Evolutionary conservation across 2,797 vertebrate species (phyloP).

Genomic region (Tapirus indicus): DNA sequence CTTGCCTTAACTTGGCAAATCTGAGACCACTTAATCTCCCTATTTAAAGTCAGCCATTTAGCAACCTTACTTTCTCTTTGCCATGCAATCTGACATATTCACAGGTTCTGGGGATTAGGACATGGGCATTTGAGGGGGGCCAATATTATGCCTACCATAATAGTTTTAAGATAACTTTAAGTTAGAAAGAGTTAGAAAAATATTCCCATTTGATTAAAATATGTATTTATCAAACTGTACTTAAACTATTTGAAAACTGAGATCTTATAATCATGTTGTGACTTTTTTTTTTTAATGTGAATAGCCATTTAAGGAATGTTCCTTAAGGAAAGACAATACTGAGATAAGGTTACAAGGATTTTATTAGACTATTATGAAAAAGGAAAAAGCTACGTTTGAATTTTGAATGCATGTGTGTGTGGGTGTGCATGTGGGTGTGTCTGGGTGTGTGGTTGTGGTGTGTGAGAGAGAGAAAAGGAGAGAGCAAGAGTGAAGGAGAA

Average conservation of each 20-base stretch:
- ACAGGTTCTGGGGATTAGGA: neutral
- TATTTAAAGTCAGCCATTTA: neutral
- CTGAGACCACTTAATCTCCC: neutral
- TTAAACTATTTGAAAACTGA: neutral
- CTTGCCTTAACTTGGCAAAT: neutral
- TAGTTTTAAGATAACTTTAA: neutral
- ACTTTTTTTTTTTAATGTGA: neutral
- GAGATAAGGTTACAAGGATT: neutral
- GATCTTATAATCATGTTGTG: neutral
- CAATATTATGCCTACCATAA: neutral
- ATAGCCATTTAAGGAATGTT: neutral
- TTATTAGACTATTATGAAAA: neutral
- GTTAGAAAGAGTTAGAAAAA: neutral
- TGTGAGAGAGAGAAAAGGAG: neutral
- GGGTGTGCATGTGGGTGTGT: neutral
- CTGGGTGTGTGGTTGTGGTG: neutral
- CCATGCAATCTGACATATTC: neutral
- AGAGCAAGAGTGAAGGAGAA: neutral
- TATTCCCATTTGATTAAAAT: neutral
- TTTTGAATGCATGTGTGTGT: neutral
- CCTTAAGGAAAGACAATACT: neutral
- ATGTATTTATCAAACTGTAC: neutral
- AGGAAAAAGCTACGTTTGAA: neutral
- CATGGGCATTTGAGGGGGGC: accelerated
- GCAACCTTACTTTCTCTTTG: neutral